phyloP scores from a whole-genome alignment of 1,140 invertebrate genomes.

The Drosophila arawakana region DNA sequence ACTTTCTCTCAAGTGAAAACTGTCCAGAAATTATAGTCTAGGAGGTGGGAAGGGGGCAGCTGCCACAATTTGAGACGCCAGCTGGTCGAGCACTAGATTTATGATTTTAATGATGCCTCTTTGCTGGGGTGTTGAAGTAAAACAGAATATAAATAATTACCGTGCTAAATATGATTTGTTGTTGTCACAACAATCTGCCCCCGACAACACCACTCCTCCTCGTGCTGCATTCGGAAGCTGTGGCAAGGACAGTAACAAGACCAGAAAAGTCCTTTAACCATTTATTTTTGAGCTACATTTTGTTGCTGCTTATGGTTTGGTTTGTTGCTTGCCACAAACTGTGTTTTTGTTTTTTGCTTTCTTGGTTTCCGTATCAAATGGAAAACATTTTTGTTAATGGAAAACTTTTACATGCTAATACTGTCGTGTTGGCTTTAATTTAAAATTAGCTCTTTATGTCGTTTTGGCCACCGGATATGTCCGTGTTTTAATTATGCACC shows the following conservation, averaged over 20 bases:
- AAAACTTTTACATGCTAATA: slow-evolving; percentile 13
- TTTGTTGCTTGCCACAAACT: slow-evolving; percentile 18
- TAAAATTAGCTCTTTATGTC: slow-evolving; percentile 19
- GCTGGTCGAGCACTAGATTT: slow-evolving; percentile 69
- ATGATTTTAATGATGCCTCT: slow-evolving; percentile 72
- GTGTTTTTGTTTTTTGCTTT: slow-evolving; percentile 17
- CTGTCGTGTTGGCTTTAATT: slow-evolving; percentile 36
- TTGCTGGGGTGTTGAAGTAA: slow-evolving; percentile 16
- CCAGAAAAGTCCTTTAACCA: neutral
- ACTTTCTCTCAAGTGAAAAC: neutral
- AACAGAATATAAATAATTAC: slow-evolving; percentile 73
- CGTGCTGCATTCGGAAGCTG: slow-evolving; percentile 19
- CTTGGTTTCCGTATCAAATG: slow-evolving; percentile 67
- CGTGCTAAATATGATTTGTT: slow-evolving; percentile 76
- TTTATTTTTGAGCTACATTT: slow-evolving; percentile 27
- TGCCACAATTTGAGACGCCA: slow-evolving; percentile 52
- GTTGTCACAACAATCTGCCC: neutral
- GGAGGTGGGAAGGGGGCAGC: neutral
- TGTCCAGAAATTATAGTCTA: neutral
- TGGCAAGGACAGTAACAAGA: slow-evolving; percentile 47
- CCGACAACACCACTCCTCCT: too few relatives aligned
- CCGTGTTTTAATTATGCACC: slow-evolving; percentile 65
- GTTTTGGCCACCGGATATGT: slow-evolving; percentile 55
- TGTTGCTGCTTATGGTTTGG: neutral
- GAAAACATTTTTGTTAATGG: slow-evolving; percentile 59